Base-by-base conservation (phyloP, 1,140 invertebrate species). In the Drosophila lacteicornis region DNA sequence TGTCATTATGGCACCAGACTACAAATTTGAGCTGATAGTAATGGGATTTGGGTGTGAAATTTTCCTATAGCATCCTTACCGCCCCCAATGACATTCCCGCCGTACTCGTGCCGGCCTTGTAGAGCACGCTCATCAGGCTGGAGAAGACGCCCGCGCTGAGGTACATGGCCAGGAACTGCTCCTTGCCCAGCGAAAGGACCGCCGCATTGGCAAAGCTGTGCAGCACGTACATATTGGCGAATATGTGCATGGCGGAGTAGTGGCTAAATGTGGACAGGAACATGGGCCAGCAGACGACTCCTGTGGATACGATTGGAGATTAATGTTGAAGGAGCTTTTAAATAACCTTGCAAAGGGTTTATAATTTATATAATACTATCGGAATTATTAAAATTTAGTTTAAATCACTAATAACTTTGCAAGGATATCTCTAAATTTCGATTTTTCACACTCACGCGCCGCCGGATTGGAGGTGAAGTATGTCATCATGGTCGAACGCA, bases 1-100 rank as follows among this genome's bases (percentile, higher is more conserved):
- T 12, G 96, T 96, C 96, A 99, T 97, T 70, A 99, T 97, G 50
- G 98, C 98, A 53, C 98, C 98, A 43, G 98, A 99, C 97, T 99
- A 91, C 65, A 68, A 95, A 94, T 88, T 2, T 45, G 58, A n/a
- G 60, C 58, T n/a, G n/a, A 60, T 43, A 71, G 69, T 53, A 22
- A 56, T 8, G 12, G 8, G 15, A 25, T 49, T 27, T 25, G 5
- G 27, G 27, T 36, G n/a, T 33, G 4, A 3, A 2, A 45, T 46
- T 33, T 19, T 25, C 36, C 36, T 55, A 12, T 27, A 17, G 69
- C 59, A 67, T 81, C 94, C 95, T 96, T 95, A 99, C 98, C 59
- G 98, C 98, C 87, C 98, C 98, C 71, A 99, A 93, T 51, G 98
- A 98, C 63, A 96, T 94, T 38, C 95, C 95, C 57, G 95, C 94